Percentiles rank a stretch among this genome's conserved stretches.
Evolutionary conservation across 2,888 invertebrate genomes (phyloP).

Genomic region (Flexamia atlantica): DNA sequence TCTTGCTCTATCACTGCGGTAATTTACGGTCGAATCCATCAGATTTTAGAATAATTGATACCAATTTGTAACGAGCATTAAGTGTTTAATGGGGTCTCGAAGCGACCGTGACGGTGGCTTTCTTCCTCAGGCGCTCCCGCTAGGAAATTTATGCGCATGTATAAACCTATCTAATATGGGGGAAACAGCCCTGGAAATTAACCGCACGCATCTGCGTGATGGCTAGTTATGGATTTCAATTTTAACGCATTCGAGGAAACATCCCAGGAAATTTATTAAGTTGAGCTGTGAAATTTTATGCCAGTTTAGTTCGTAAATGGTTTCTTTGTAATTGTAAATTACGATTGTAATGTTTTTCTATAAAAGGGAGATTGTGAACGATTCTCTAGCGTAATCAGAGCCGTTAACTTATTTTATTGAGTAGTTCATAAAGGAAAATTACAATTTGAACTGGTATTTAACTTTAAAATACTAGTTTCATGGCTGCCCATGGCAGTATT

Average conservation of each 20-base stretch:
- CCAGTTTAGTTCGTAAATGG: too few species aligned
- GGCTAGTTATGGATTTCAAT: background rate
- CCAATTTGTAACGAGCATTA: constrained; percentile 31
- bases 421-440: too few species aligned
- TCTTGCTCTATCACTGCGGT: constrained; percentile 35
- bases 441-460: too few species aligned
- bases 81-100: constrained; percentile 16
- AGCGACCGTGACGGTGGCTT: background rate
- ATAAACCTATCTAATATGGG: constrained; percentile 27
- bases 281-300: too few species aligned
- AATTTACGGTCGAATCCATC: constrained; percentile 34
- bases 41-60: constrained; percentile 40
- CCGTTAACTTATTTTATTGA: too few species aligned
- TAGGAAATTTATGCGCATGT: constrained; percentile 24
- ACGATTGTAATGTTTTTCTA: too few species aligned
- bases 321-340: too few species aligned
- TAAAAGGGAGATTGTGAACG: too few species aligned
- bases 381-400: too few species aligned
- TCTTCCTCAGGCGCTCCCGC: background rate
- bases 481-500: too few species aligned
- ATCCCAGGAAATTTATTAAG: too few species aligned
- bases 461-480: too few species aligned
- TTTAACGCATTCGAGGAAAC: background rate
- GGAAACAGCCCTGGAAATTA: background rate
- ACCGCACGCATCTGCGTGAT: constrained; percentile 2